These are phyloP conservation scores for Philopotamus ludificatus DNA, from an alignment of 1,140 invertebrate genomes.

Conservation along the genomic window DNA sequence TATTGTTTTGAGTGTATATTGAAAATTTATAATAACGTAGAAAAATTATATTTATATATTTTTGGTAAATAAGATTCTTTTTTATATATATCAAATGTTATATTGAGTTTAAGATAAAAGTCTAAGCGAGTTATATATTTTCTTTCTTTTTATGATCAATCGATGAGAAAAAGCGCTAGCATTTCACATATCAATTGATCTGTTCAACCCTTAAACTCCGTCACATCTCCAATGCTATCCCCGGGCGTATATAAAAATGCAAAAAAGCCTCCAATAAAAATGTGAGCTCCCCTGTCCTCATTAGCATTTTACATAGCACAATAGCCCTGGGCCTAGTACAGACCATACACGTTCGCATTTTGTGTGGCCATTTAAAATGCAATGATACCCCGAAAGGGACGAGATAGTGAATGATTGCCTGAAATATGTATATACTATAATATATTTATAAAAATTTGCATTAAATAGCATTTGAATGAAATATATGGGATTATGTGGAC, in stretches of 20 bases:
- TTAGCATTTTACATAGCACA: conserved; percentile 7
- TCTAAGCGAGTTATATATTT: no score
- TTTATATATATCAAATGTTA: no score
- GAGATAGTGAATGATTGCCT: neutral
- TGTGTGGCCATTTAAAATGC: neutral
- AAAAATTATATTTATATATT: no score
- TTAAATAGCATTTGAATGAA: neutral
- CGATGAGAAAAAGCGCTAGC: no score
- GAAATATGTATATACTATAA: neutral
- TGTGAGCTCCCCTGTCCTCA: neutral
- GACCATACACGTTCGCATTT: neutral
- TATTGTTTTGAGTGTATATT: no score
- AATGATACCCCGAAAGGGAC: neutral
- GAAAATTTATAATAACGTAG: no score
- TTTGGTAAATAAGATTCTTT: no score
- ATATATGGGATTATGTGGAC: neutral
- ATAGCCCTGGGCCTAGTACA: neutral
- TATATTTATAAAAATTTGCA: neutral
- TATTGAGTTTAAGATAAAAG: no score
- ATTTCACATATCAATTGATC: no score
- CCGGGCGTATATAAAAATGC: conserved; percentile 1
- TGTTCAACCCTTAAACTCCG: no score
- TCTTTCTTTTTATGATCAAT: no score
- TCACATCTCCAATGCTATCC: neutral
- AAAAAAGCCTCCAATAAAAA: neutral